phyloP scores from a whole-genome alignment of 2,113 vertebrate genomes.

The Pedetes capensis region DNA sequence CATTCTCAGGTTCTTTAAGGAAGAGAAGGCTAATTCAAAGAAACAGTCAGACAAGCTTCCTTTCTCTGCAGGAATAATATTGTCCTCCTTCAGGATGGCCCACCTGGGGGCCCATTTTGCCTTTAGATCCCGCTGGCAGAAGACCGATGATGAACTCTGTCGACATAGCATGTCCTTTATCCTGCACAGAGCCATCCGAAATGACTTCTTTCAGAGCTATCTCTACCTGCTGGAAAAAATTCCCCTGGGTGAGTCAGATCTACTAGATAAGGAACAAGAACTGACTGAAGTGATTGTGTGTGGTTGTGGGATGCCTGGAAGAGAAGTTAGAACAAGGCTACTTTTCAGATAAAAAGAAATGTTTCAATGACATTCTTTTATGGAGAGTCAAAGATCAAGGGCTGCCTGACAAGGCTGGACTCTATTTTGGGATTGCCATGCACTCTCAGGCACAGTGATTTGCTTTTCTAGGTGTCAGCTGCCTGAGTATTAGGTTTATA shows the following conservation, averaged over 20 bases:
- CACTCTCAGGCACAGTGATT: not conserved
- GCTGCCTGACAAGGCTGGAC: not conserved
- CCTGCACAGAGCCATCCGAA: conserved; percentile 90
- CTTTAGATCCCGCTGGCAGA: conserved; percentile 91
- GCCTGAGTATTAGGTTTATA: not conserved
- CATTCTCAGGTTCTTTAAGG: conserved; percentile 57
- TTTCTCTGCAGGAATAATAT: not conserved
- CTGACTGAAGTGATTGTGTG: not conserved
- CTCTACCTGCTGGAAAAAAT: conserved; percentile 93
- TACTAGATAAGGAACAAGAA: not conserved
- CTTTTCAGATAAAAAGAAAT: not conserved
- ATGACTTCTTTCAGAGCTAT: conserved; percentile 97
- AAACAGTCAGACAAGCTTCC: conserved; percentile 52
- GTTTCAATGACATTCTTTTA: conserved; percentile 13
- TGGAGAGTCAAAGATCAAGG: not conserved
- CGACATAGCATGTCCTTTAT: conserved; percentile 96
- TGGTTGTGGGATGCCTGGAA: not conserved
- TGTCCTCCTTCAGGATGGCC: conserved; percentile 75
- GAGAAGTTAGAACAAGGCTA: not conserved
- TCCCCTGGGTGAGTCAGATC: conserved; percentile 86
- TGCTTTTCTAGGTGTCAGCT: not conserved
- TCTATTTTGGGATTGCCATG: not conserved
- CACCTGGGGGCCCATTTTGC: conserved; percentile 91
- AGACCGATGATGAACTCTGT: conserved; percentile 91
- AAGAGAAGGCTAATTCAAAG: conserved; percentile 66